Evolutionary conservation across 2,113 vertebrate genomes (phyloP).

Genomic region (Thalassoma bifasciatum): DNA sequence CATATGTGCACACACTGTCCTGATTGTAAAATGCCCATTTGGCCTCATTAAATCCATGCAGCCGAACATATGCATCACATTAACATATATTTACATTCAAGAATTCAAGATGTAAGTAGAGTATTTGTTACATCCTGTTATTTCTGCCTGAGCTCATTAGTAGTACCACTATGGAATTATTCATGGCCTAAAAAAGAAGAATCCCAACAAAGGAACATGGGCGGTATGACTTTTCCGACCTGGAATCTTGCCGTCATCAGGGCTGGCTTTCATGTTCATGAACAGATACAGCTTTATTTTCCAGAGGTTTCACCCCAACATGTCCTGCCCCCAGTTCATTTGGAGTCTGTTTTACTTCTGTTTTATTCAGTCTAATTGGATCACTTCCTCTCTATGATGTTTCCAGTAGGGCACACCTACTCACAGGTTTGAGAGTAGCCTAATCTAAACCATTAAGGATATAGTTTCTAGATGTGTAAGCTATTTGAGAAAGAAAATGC

Average conservation of each 20-base stretch:
- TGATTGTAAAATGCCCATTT: constrained; percentile 33
- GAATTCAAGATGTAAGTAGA: constrained; percentile 9
- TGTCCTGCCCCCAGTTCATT: constrained; percentile 18
- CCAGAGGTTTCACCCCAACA: constrained; percentile 25
- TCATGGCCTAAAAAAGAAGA: constrained; percentile 34
- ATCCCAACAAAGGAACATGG: constrained; percentile 23
- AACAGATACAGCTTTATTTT: constrained; percentile 38
- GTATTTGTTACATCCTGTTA: constrained; percentile 43
- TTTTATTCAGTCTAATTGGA: constrained; percentile 21
- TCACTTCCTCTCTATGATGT: not conserved
- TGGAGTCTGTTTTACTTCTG: constrained; percentile 11
- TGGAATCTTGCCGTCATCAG: constrained; percentile 62
- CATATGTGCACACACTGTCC: not conserved
- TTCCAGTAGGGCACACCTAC: constrained; percentile 11
- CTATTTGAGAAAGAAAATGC: constrained; percentile 5
- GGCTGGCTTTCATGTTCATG: constrained; percentile 49
- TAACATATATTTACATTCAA: constrained; percentile 67
- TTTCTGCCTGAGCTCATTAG: constrained; percentile 56
- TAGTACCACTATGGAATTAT: constrained; percentile 39
- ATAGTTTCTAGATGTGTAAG: constrained; percentile 18
- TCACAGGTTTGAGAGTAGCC: constrained; percentile 15
- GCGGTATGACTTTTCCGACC: constrained; percentile 48
- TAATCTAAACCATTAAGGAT: not conserved
- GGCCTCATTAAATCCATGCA: constrained; percentile 53
- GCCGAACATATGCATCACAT: constrained; percentile 18